Evolutionary conservation across 2,888 invertebrate genomes (phyloP).

Genomic region (Leptinotarsa juncta): DNA sequence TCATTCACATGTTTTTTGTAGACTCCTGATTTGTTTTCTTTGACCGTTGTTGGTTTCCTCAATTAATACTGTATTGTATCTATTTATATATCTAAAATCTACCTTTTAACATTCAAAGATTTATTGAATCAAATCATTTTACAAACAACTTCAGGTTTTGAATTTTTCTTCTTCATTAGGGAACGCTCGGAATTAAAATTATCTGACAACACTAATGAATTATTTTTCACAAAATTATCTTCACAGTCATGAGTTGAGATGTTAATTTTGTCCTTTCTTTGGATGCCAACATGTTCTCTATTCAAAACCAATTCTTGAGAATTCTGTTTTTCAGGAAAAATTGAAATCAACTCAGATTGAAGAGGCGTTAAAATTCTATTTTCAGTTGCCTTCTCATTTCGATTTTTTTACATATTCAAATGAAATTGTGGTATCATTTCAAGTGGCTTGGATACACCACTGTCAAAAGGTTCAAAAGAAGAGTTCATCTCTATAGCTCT

Average conservation of each 20-base stretch:
- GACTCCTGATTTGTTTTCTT: too few species aligned
- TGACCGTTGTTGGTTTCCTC: too few species aligned
- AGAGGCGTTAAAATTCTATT: neutral
- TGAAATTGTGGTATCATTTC: conserved; percentile 9
- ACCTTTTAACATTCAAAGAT: conserved; percentile 3
- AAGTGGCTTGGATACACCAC: conserved; percentile 9
- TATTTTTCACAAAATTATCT: neutral
- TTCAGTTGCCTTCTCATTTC: neutral
- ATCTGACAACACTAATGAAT: neutral
- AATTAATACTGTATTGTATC: too few species aligned
- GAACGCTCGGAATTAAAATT: conserved; percentile 20
- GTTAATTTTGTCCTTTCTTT: neutral
- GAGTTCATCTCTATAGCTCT: neutral
- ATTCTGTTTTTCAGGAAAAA: conserved; percentile 6
- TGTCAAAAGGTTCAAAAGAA: conserved; percentile 2
- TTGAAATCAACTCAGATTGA: conserved; percentile 16
- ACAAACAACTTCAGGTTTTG: conserved; percentile 39
- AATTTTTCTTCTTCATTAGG: conserved; percentile 38
- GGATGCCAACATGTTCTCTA: neutral
- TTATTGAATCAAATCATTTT: conserved; percentile 34
- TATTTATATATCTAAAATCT: too few species aligned
- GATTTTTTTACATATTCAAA: neutral
- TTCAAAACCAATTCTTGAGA: neutral
- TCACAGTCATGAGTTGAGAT: neutral
- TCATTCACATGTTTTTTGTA: too few species aligned